Conservation (phyloP, 2,888 invertebrate genomes). For the Eulithis testata region DNA sequence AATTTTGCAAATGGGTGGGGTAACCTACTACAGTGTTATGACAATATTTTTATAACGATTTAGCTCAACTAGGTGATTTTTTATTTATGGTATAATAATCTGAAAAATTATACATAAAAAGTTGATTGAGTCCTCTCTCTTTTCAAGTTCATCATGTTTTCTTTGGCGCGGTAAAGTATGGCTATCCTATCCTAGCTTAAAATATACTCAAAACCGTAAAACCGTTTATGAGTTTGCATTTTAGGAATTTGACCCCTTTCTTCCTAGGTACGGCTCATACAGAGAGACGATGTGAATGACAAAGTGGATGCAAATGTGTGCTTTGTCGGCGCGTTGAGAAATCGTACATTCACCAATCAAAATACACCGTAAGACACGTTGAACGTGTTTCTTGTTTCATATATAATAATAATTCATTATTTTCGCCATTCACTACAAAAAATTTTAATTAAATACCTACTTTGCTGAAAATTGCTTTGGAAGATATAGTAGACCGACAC, state of each 20-base stretch:
- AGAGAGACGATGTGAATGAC: slow-evolving; percentile 74
- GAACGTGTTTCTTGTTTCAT: slow-evolving; percentile 15
- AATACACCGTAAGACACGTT: slow-evolving; percentile 36
- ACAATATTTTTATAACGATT: no score
- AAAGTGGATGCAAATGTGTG: slow-evolving; percentile 80
- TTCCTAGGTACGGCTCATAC: slow-evolving; percentile 7
- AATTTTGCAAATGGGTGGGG: no score
- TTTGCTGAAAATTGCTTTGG: not conserved
- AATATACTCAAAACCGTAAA: no score
- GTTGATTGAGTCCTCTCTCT: no score
- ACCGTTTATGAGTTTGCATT: not conserved
- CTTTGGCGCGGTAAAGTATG: no score
- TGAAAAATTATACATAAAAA: no score
- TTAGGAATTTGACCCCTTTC: not conserved
- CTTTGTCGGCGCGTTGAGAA: slow-evolving; percentile 64
- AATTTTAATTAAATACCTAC: not conserved
- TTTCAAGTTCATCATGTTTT: no score
- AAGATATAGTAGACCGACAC: no score
- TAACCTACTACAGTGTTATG: no score
- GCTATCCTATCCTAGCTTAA: no score
- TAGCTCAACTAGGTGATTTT: no score
- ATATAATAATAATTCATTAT: slow-evolving; percentile 16
- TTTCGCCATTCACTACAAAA: not conserved
- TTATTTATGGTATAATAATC: no score
- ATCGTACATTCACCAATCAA: slow-evolving; percentile 57